Evolutionary conservation across 2,113 vertebrate species (phyloP), one percentile per base, ranked within the genome.

Genomic region (Dicentrarchus labrax): DNA sequence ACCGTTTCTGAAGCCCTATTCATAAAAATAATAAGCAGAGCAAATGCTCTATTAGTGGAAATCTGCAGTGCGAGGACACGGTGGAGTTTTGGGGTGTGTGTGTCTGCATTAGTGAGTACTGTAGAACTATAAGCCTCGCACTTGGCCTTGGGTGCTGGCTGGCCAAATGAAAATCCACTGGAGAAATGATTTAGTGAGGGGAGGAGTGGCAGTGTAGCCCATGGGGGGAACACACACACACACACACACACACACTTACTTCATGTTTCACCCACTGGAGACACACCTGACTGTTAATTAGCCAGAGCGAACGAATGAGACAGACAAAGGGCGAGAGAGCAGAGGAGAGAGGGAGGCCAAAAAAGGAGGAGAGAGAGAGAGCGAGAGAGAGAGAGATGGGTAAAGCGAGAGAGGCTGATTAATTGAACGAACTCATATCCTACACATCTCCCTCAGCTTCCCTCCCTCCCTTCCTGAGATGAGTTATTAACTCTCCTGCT

Each of bases 241-340:
- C 61, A 41, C 69, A 38, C 48, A 67, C 76, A 66, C 53, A 57
- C 88, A 79, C 87, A 69, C 73, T 7, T 36, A 75, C 76, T 73
- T 76, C 79, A 90, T 91, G 91, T 89, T 93, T 90, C 88, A 88
- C 83, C 66, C 83, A 80, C 80, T 89, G 85, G 77, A 91, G 82
- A 93, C 89, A 90, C 89, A 84, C 80, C 91, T 85, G 92, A 88
- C 93, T 94, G 93, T 93, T 95, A 94, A 96, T 95, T 94, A 95
- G 90, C 87, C 85, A 75, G 62, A 91, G 88, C 22, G 54, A 89
- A 90, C 9, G 70, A 88, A 91, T 86, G 86, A 88, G 87, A 90
- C 51, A 53, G 72, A 84, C 72, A 85, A 76, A 92, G 80, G 79
- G 72, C 17, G 54, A 72, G 72, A 77, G 88, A 48, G 83, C 80